Conservation (phyloP, 2,797 vertebrate genomes). For the Sitta carolinensis region DNA sequence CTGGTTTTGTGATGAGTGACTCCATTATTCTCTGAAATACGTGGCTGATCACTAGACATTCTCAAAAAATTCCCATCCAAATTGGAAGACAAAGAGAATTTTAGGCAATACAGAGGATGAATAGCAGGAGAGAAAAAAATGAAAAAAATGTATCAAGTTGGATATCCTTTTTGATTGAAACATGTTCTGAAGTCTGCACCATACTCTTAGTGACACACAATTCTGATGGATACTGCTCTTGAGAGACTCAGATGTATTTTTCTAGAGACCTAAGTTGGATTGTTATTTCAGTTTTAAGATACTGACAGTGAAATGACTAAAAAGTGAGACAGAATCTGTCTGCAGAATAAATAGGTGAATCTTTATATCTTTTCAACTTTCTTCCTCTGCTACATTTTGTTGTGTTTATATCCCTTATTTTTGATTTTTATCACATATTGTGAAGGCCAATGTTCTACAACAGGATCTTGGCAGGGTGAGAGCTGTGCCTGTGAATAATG, state of each 20-base stretch:
- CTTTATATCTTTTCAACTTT: not conserved
- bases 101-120: not conserved
- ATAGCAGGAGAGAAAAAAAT: not conserved
- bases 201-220: not conserved
- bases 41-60: not conserved
- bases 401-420: slow-evolving; percentile 30
- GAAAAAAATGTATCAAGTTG: not conserved
- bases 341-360: not conserved
- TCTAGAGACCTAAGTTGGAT: not conserved
- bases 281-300: slow-evolving; percentile 23
- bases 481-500: slow-evolving; percentile 68
- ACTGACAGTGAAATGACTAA: slow-evolving; percentile 1
- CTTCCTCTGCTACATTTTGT: not conserved
- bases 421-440: slow-evolving; percentile 22
- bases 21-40: slow-evolving; percentile 32
- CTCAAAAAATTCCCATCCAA: not conserved
- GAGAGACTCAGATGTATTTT: slow-evolving; percentile 21
- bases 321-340: not conserved
- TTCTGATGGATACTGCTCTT: slow-evolving; percentile 15
- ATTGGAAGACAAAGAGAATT: slow-evolving; percentile 26
- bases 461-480: slow-evolving; percentile 59
- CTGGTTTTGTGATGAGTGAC: not conserved
- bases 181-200: not conserved
- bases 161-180: slow-evolving; percentile 22
- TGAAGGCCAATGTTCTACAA: not conserved